Percentiles rank a stretch among this genome's conserved stretches.
phyloP scores from a whole-genome alignment of 2,888 invertebrate genomes.

The Slavum lentiscoides region DNA sequence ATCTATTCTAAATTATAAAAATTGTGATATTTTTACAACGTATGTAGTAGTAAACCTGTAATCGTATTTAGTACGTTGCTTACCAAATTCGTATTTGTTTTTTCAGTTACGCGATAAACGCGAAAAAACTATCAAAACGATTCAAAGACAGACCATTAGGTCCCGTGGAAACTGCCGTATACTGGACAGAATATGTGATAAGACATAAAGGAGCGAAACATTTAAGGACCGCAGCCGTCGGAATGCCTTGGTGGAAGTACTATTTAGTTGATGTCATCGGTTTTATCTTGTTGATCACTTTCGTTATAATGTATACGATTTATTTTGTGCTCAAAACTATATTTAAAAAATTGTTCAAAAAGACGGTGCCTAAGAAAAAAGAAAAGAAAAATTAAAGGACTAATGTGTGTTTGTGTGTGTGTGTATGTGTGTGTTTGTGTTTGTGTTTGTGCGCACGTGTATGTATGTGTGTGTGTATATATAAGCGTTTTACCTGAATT shows the following conservation, averaged over 20 bases:
- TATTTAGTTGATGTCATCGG: conserved; percentile 36
- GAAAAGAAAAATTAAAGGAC: conserved; percentile 32
- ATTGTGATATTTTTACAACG: too few relatives aligned
- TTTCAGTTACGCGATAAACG: conserved; percentile 50
- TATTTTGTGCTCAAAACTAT: conserved; percentile 23
- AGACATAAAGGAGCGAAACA: conserved; percentile 54
- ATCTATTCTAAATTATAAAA: too few relatives aligned
- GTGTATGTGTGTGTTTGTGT: not conserved
- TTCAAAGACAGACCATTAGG: conserved; percentile 49
- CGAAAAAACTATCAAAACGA: conserved; percentile 39
- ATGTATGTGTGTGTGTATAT: not conserved
- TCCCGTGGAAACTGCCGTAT: conserved; percentile 53
- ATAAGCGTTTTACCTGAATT: not conserved
- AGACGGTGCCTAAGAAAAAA: conserved; percentile 10
- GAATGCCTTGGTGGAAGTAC: conserved; percentile 52
- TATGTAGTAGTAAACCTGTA: too few relatives aligned
- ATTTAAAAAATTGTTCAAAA: conserved; percentile 18
- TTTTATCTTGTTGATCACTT: conserved; percentile 16
- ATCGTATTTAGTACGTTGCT: too few relatives aligned
- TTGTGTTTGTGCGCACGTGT: too few relatives aligned
- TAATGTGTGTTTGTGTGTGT: not conserved
- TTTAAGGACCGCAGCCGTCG: conserved; percentile 44
- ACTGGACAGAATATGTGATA: conserved; percentile 55
- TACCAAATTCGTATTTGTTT: not conserved
- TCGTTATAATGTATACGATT: not conserved